Conservation (phyloP, 2,888 invertebrate species). For the Agrypnus murinus region DNA sequence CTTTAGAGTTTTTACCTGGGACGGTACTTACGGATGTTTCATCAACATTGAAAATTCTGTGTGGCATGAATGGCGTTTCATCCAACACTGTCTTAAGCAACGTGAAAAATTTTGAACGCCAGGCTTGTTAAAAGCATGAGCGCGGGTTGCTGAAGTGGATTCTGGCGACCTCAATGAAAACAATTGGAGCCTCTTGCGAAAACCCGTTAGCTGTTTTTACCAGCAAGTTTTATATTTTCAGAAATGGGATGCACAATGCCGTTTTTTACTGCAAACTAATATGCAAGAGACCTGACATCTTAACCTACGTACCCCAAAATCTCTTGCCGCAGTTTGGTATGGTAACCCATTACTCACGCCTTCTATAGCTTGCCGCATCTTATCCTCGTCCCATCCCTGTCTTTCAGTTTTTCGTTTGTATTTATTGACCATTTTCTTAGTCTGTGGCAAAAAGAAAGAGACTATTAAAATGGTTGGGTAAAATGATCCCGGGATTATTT, state of each 20-base stretch:
- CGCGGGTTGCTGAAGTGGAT: too few relatives aligned
- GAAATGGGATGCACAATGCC: constrained; percentile 14
- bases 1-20: constrained; percentile 50
- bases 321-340: too few relatives aligned
- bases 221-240: constrained; percentile 23
- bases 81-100: constrained; percentile 51
- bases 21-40: constrained; percentile 36
- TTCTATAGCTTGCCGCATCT: constrained; percentile 27
- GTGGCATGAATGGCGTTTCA: constrained; percentile 32
- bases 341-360: too few relatives aligned
- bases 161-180: too few relatives aligned
- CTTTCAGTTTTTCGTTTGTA: constrained; percentile 30
- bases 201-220: constrained; percentile 22
- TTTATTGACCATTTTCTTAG: too few relatives aligned
- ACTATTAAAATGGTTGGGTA: background rate
- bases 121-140: constrained; percentile 41
- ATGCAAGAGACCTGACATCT: too few relatives aligned
- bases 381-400: constrained; percentile 26
- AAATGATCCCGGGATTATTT: constrained; percentile 11
- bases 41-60: constrained; percentile 36
- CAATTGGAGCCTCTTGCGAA: too few relatives aligned
- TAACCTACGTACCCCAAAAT: constrained; percentile 32
- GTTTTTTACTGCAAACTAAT: constrained; percentile 26
- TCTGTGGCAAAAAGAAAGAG: background rate
- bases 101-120: constrained; percentile 41